Evolutionary conservation across 2,113 vertebrate species (phyloP).

Genomic region (Thunnus thynnus): DNA sequence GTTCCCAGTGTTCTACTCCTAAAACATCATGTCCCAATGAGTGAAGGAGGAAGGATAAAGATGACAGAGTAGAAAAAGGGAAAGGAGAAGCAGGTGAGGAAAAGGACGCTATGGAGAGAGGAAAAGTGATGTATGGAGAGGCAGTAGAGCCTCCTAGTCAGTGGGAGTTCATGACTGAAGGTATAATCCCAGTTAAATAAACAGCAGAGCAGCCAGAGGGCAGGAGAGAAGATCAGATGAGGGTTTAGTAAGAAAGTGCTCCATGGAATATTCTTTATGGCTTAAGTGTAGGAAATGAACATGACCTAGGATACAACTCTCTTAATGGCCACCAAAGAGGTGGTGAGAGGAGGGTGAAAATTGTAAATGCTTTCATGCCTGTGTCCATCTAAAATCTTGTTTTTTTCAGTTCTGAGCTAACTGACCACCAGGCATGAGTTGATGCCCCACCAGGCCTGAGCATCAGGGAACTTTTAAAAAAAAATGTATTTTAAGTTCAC

Average conservation of each 20-base stretch:
- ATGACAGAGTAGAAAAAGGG: no score
- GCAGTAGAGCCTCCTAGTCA: conserved; percentile 27
- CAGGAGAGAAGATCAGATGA: neutral
- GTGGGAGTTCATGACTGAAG: conserved; percentile 33
- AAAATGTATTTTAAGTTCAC: no score
- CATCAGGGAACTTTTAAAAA: no score
- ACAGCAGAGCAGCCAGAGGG: conserved; percentile 33
- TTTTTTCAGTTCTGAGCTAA: no score
- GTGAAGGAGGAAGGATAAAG: neutral
- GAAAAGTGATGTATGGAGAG: conserved; percentile 45
- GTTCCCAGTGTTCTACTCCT: neutral
- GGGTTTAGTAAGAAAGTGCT: neutral
- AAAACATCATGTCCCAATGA: conserved; percentile 4
- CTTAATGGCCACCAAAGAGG: no score
- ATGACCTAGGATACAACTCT: neutral
- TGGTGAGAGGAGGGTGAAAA: no score
- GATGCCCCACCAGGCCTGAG: no score
- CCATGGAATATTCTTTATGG: neutral
- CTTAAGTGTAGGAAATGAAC: conserved; percentile 1
- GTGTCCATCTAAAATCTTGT: no score
- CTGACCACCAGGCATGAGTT: no score
- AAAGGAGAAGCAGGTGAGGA: neutral
- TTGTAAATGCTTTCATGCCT: no score
- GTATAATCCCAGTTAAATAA: conserved; percentile 34
- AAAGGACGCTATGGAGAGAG: conserved; percentile 11